Evolutionary conservation across 2,888 invertebrate genomes (phyloP), one percentile per base, ranked within the genome.

Genomic region (Drosophila rubida): DNA sequence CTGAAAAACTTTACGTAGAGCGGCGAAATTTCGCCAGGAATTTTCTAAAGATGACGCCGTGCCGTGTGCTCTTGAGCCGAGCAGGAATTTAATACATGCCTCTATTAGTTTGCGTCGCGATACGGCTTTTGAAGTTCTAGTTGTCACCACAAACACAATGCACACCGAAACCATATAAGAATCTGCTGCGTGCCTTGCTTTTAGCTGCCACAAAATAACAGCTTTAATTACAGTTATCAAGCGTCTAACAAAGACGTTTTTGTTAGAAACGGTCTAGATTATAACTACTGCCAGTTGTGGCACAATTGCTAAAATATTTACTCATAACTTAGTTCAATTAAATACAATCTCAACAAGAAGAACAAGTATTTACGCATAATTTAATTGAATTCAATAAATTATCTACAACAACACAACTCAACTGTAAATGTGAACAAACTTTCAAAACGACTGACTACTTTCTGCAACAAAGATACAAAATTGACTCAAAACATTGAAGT

Each of bases 61-160:
- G 23, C n/a, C n/a, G n/a, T n/a, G 6, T 5, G n/a, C 16, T 50
- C 35, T 58, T 58, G 35, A 65, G 64, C 45, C 37, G 23, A 49
- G 23, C 14, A 37, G 88, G 88, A 75, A 82, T 82, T 87, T 82
- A 81, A 85, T 75, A 82, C 85, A 87, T 82, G 86, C 45, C 63
- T 46, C 58, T 45, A 19, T 54, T 58, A 81, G 75, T 78, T 80
- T 70, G 35, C 30, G 9, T 37, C 35, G 55, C 57, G 67, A 65
- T 42, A 30, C 30, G 37, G 54, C 85, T 81, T 81, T 87, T 81
- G 82, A 87, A 87, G 82, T 76, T 72, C 22, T 39, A 57, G 32
- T 22, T 61, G 53, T 48, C 23, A 48, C 73, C 73, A 42, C 55
- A 60, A 60, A 14, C 32, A 19, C 14, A 66, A 59, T 32, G n/a